A percentile compares a stretch with the other conserved stretches of the same genome.
Conservation (phyloP, 2,113 vertebrate genomes). For the Stomatorhinus ivindoensis region DNA sequence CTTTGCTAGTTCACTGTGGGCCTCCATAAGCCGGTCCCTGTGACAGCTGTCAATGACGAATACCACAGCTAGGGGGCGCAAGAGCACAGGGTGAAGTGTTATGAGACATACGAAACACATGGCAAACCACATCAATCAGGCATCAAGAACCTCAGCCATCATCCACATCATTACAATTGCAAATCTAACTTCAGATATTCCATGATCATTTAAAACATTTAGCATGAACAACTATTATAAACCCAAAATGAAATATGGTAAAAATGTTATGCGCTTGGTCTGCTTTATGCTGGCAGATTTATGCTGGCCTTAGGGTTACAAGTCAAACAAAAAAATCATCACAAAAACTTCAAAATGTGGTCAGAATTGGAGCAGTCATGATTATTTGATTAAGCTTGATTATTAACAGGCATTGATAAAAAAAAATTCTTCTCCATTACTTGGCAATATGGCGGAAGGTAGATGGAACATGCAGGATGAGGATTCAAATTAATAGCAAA, state of each 20-base stretch:
- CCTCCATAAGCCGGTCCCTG: conserved; percentile 86
- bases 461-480: no score
- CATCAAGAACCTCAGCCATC: not conserved
- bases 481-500: no score
- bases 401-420: no score
- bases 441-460: no score
- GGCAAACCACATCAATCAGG: not conserved
- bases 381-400: no score
- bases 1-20: conserved; percentile 91
- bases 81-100: not conserved
- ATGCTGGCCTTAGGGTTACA: not conserved
- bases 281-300: not conserved
- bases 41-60: conserved; percentile 97
- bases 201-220: not conserved
- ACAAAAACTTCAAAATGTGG: not conserved
- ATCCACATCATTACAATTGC: not conserved
- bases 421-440: no score
- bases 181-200: not conserved
- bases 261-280: not conserved
- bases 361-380: not conserved
- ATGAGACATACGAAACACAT: not conserved
- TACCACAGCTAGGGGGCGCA: conserved; percentile 71
- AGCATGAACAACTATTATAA: not conserved
- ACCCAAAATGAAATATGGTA: not conserved
- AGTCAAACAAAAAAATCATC: not conserved